Conservation (phyloP, 2,113 vertebrate genomes). For the Hoplias malabaricus region DNA sequence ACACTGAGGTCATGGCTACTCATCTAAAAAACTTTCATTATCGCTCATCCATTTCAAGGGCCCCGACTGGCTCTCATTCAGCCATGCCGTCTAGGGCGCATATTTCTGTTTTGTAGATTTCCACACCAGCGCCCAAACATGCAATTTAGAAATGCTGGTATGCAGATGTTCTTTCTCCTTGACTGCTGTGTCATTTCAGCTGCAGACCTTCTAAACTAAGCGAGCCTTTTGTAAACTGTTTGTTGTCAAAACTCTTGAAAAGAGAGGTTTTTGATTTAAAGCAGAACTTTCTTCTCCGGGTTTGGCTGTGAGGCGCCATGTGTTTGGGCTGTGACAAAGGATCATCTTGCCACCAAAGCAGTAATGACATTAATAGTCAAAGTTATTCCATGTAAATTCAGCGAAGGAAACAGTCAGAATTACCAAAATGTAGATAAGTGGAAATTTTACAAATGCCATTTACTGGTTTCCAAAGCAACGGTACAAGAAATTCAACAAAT, state of each 20-base stretch:
- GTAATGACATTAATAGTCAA: too few relatives aligned
- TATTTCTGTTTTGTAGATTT: constrained; percentile 30
- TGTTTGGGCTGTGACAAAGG: not conserved
- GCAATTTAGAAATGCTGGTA: constrained; percentile 27
- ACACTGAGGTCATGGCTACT: constrained; percentile 18
- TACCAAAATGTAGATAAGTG: not conserved
- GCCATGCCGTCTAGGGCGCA: constrained; percentile 1
- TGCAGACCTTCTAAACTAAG: not conserved
- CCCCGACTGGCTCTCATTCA: constrained; percentile 7
- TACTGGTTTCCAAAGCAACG: not conserved
- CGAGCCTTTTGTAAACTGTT: not conserved
- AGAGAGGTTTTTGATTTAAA: not conserved
- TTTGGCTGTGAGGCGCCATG: not conserved
- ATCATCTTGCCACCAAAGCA: not conserved
- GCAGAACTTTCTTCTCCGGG: not conserved
- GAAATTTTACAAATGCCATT: not conserved
- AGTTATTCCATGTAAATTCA: not conserved
- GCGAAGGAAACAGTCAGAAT: not conserved
- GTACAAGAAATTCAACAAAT: too few relatives aligned
- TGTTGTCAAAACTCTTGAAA: constrained; percentile 3
- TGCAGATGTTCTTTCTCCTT: constrained; percentile 14
- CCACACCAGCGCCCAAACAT: constrained; percentile 15
- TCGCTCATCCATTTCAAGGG: constrained; percentile 17
- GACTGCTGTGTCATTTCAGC: not conserved
- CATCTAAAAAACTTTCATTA: constrained; percentile 20